These are phyloP conservation scores for Aleiodes leptofemur DNA, from an alignment of 2,888 invertebrate genomes.

Conservation along the genomic window DNA sequence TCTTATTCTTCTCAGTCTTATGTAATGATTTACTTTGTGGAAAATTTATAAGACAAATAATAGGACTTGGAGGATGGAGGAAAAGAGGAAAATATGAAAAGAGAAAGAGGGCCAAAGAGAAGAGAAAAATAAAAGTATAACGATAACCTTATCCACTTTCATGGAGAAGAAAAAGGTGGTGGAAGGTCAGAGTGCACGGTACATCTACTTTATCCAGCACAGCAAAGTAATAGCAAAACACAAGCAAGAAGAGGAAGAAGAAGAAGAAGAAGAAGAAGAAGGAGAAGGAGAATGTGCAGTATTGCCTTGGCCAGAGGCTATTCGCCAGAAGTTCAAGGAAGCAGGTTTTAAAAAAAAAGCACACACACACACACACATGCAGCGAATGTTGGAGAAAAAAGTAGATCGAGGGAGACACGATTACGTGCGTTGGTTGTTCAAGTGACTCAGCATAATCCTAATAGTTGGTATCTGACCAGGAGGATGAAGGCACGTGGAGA, in stretches of 20 bases:
- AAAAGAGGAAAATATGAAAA: constrained; percentile 18
- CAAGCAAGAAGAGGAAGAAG: background rate
- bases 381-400: constrained; percentile 10
- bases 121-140: constrained; percentile 49
- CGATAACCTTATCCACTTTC: constrained; percentile 42
- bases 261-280: background rate
- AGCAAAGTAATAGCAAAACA: constrained; percentile 44
- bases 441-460: constrained; percentile 18
- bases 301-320: constrained; percentile 24
- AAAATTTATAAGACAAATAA: constrained; percentile 35
- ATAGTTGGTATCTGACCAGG: constrained; percentile 37
- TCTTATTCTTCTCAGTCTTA: constrained; percentile 14
- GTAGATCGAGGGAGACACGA: constrained; percentile 17
- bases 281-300: constrained; percentile 31
- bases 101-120: constrained; percentile 53
- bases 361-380: constrained; percentile 35
- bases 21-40: constrained; percentile 48
- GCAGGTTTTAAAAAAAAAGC: background rate
- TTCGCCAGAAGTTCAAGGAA: constrained; percentile 26
- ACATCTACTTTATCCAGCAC: constrained; percentile 7
- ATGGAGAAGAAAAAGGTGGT: constrained; percentile 38
- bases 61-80: background rate
- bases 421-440: constrained; percentile 41
- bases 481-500: constrained; percentile 11
- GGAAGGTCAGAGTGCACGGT: constrained; percentile 33